Evolutionary conservation across 2,888 invertebrate species (phyloP).

Genomic region (Chloroclysta siterata): DNA sequence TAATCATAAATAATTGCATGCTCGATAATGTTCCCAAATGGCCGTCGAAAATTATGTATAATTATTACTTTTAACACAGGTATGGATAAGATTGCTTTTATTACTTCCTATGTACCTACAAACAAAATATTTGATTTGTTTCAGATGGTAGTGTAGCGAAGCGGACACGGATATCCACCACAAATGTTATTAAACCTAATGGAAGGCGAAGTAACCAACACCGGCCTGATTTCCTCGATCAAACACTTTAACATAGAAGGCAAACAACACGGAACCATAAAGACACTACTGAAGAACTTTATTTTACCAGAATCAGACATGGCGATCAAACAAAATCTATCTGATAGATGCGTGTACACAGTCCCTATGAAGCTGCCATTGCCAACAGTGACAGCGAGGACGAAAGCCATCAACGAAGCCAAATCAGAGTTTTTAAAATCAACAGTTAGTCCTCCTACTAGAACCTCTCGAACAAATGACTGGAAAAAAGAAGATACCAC

Average conservation of each 20-base stretch:
- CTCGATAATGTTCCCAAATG: constrained; percentile 32
- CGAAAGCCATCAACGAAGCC: constrained; percentile 70
- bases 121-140: constrained; percentile 56
- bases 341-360: constrained; percentile 69
- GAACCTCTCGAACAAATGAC: constrained; percentile 41
- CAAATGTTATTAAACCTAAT: constrained; percentile 76
- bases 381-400: constrained; percentile 59
- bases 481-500: constrained; percentile 54
- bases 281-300: constrained; percentile 72
- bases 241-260: constrained; percentile 66
- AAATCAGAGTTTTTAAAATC: constrained; percentile 74
- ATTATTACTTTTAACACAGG: constrained; percentile 16
- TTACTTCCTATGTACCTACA: constrained; percentile 28
- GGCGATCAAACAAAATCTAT: constrained; percentile 77
- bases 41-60: constrained; percentile 23
- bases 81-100: constrained; percentile 23
- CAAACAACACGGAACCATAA: constrained; percentile 71
- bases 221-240: constrained; percentile 69
- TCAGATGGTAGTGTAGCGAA: constrained; percentile 80
- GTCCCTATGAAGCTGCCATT: constrained; percentile 66
- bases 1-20: constrained; percentile 43
- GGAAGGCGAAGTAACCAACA: constrained; percentile 73
- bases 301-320: constrained; percentile 72
- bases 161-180: constrained; percentile 62
- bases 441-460: constrained; percentile 51